These are phyloP conservation scores for Pyxicephalus adspersus DNA, from an alignment of 2,113 vertebrate species.

Conservation along the genomic window DNA sequence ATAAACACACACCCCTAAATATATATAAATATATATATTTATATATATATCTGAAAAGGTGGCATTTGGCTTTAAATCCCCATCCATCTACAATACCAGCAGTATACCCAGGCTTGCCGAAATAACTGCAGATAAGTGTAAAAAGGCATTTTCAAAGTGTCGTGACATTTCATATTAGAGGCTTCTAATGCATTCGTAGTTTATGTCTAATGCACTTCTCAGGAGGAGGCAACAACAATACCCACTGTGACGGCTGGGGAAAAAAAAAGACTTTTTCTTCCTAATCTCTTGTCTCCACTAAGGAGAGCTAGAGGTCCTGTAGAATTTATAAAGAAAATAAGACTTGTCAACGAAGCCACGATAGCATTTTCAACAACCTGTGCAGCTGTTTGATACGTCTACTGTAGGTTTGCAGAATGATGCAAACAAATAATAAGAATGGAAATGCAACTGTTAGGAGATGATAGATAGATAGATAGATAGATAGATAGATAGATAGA, in stretches of 20 bases:
- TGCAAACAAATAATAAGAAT: background rate
- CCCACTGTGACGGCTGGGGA: background rate
- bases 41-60: too few species aligned
- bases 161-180: background rate
- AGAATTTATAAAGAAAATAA: background rate
- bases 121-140: background rate
- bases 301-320: background rate
- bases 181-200: background rate
- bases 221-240: background rate
- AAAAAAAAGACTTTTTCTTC: background rate
- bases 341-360: too few species aligned
- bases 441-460: too few species aligned
- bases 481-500: conserved; percentile 12
- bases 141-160: background rate
- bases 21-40: too few species aligned
- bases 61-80: too few species aligned
- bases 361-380: background rate
- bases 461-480: background rate
- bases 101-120: background rate
- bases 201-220: conserved; percentile 8
- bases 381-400: background rate
- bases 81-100: too few species aligned
- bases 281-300: background rate
- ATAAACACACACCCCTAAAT: too few species aligned
- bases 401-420: background rate